Conservation (phyloP, 2,888 invertebrate species). For the Heliconius hortense region DNA sequence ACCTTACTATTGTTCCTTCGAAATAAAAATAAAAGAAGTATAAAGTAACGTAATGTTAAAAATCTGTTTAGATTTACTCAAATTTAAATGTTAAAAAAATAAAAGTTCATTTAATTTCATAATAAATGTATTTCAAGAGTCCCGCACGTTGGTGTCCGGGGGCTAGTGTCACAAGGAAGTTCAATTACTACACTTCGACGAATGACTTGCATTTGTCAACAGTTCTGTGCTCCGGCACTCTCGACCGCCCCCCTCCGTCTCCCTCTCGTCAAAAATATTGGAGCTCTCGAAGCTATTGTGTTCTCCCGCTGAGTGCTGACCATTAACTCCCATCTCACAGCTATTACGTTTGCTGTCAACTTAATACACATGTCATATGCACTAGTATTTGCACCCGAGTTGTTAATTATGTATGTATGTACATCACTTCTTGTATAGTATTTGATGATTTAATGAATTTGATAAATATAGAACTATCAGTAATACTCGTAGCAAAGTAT, state of each 20-base stretch:
- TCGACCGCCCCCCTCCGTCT: not conserved
- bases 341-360: slow-evolving; percentile 18
- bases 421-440: not conserved
- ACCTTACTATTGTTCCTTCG: too few species aligned
- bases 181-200: slow-evolving; percentile 18
- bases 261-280: slow-evolving; percentile 26
- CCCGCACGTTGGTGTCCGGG: not conserved
- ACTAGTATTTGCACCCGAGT: not conserved
- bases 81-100: too few species aligned
- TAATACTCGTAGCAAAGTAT: not conserved
- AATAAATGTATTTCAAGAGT: not conserved
- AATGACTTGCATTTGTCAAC: slow-evolving; percentile 32
- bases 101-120: not conserved
- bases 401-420: not conserved
- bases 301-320: slow-evolving; percentile 31
- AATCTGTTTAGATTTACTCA: too few species aligned
- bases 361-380: slow-evolving; percentile 22
- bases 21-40: too few species aligned
- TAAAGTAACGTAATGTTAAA: too few species aligned
- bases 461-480: not conserved
- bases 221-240: slow-evolving; percentile 9
- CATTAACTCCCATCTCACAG: slow-evolving; percentile 21
- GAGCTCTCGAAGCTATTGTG: slow-evolving; percentile 28
- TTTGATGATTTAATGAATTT: too few species aligned
- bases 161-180: slow-evolving; percentile 21